A percentile compares a stretch with the other conserved stretches of the same genome.
These are phyloP conservation scores for Orthonychiurus folsomi DNA, from an alignment of 2,888 invertebrate species.

Conservation along the genomic window DNA sequence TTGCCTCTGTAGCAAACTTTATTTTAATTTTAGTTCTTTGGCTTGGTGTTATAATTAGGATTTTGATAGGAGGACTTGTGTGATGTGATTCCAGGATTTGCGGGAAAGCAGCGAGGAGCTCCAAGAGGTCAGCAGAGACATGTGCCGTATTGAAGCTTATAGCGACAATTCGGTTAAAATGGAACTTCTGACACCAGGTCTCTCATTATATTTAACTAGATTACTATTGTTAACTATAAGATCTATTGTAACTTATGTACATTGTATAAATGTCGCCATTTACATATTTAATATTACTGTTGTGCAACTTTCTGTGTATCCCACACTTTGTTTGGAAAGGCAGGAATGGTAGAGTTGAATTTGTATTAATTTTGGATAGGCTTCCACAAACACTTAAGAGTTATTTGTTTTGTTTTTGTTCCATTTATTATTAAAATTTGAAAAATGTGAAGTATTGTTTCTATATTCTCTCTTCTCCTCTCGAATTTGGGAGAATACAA, in stretches of 20 bases:
- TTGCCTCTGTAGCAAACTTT: neutral
- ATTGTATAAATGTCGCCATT: neutral
- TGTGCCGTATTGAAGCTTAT: constrained; percentile 37
- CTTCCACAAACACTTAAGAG: neutral
- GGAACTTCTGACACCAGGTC: neutral
- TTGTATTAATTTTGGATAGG: neutral
- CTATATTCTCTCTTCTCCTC: neutral
- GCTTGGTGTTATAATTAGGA: constrained; percentile 7
- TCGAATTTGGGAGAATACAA: neutral
- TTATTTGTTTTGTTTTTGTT: neutral
- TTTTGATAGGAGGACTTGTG: constrained; percentile 15
- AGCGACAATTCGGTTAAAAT: neutral
- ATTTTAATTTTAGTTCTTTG: constrained; percentile 8
- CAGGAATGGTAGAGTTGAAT: neutral
- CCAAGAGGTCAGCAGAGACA: constrained; percentile 39
- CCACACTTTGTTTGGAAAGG: too few species aligned
- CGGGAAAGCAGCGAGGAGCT: constrained; percentile 39
- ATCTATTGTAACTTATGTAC: neutral
- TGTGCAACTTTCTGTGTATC: too few species aligned
- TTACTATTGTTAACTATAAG: neutral
- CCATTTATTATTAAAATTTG: neutral
- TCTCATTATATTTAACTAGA: neutral
- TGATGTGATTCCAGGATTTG: constrained; percentile 28
- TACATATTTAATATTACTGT: too few species aligned
- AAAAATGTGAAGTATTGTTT: neutral